Evolutionary conservation across 1,140 invertebrate species (phyloP), one percentile per base, ranked within the genome.

Genomic region (Bursaphelenchus mucronatus): DNA sequence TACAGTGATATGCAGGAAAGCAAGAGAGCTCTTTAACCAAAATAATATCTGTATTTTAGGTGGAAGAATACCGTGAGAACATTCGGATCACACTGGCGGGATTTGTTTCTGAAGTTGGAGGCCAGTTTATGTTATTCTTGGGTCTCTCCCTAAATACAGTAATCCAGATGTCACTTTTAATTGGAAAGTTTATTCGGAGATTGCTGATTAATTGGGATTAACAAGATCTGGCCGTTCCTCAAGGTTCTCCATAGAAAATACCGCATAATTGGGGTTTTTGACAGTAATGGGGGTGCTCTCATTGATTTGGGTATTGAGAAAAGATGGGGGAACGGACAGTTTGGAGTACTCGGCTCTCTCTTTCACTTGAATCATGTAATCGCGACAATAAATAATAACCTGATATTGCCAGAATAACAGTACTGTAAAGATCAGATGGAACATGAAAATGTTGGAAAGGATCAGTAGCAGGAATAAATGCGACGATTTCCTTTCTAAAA

Each of bases 231-330:
- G 30, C 30, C 30, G 30, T 30, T 30, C 30, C 30, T 59, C 57
- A 39, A 59, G 2, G 57, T 45, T 13, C 11, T 59, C 57, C 57
- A 59, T 1, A n/a, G 57, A 59, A 44, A 59, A 59, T 11, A 59
- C 15, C 44, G 15, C 13, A 44, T 45, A 45, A 50, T 59, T 44
- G 11, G 52, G 52, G 13, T 13, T 11, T 39, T 59, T 59, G 15
- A 5, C 13, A 13, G 45, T 17, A 3, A 50, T 30, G 41, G 19
- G 44, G 17, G 41, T n/a, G 11, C 45, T 39, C 45, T 59, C 57
- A n/a, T 44, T 49, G 13, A 44, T 39, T n/a, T n/a, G 40, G 40
- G 40, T 39, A 50, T n/a, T 49, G 1, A 19, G 13, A 49, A 49
- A 49, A n/a, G 47, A 13, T 59, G 41, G 40, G 13, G 57, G 57